Evolutionary conservation across 2,113 vertebrate species (phyloP), one percentile per base, ranked within the genome.

Genomic region (Oreamnos americanus): DNA sequence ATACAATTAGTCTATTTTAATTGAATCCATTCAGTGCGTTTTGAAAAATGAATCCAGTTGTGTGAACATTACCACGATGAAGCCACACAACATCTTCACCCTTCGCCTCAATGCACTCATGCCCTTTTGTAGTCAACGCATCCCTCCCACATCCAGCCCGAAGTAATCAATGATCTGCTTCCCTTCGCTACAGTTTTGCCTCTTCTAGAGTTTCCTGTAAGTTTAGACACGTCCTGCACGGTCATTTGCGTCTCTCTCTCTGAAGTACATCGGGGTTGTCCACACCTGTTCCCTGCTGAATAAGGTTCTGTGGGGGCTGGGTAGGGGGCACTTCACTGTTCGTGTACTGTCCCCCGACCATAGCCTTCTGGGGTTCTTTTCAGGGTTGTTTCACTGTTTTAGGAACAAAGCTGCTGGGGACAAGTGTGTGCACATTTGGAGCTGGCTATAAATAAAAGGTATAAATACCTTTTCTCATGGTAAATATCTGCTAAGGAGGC

Each of bases 91-190:
- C 23, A 4, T 51, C 11, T 87, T 36, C 55, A 51, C 49, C 7
- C 12, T 3, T 28, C 0, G 0, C 21, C 4, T 11, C 36, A 9
- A 11, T 6, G 36, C 30, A 3, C 7, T 25, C 6, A 1, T 0
- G 19, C 45, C 78, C 7, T 3, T 53, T 51, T 5, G 9, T 45
- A 3, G 30, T 23, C 45, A 55, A 1, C 0, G 1, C 13, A 47
- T 2, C 14, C 14, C 5, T 33, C n/a, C 4, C 2, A 33, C 12
- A 15, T 23, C 53, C 74, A 4, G 33, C n/a, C 47, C 21, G 26
- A 7, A 21, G 45, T 13, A 26, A 30, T 64, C 23, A 5, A 3
- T 7, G n/a, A 0, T 28, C 30, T 2, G 2, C 62, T 1, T 39
- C 62, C 14, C 15, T 19, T 62, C 17, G 0, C 51, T 28, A 19